These are phyloP conservation scores for Myodes glareolus DNA, from an alignment of 2,113 vertebrate genomes.

Conservation along the genomic window DNA sequence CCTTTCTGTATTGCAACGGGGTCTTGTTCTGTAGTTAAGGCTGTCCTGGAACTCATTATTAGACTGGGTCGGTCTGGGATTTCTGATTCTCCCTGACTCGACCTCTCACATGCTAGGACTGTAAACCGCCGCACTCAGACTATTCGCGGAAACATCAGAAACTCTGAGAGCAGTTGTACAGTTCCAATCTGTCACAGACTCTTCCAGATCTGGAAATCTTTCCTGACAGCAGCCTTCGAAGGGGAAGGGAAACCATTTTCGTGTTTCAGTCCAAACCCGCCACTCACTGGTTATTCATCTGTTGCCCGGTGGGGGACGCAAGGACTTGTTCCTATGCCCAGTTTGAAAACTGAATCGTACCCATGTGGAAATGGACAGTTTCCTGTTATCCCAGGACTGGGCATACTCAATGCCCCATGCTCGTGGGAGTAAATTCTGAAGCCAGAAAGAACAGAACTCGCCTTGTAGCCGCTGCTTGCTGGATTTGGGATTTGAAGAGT, in stretches of 20 bases:
- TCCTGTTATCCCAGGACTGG: background rate
- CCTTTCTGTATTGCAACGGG: background rate
- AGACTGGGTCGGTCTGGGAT: background rate
- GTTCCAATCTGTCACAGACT: background rate
- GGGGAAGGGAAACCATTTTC: background rate
- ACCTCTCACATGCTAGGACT: background rate
- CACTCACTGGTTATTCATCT: background rate
- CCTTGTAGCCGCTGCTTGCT: conserved; percentile 11
- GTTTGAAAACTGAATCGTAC: background rate
- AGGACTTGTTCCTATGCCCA: fast-evolving
- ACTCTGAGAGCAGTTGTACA: background rate
- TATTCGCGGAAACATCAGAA: background rate
- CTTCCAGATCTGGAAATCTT: background rate
- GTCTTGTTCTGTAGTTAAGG: background rate
- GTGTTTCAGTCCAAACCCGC: background rate
- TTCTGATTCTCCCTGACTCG: background rate
- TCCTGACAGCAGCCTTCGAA: background rate
- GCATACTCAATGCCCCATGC: background rate
- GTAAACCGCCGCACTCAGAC: background rate
- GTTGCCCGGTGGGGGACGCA: background rate
- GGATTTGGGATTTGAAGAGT: conserved; percentile 18
- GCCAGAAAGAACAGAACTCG: background rate
- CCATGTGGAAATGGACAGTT: background rate
- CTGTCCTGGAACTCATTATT: background rate
- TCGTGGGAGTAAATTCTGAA: background rate